Evolutionary conservation across 2,113 vertebrate species (phyloP).

Genomic region (Brachypteracias leptosomus): DNA sequence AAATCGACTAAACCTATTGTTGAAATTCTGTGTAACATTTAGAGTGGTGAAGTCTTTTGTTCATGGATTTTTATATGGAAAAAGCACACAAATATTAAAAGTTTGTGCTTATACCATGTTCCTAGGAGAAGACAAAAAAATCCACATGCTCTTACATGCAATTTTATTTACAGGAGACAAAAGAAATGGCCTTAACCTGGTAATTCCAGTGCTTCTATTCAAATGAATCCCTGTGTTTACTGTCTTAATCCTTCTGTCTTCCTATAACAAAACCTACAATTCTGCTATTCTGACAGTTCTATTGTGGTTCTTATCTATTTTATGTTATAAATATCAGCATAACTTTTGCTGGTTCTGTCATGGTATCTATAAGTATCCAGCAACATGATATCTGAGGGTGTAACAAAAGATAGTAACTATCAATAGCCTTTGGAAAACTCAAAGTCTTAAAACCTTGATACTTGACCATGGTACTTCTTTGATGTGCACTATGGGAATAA

Average conservation of each 20-base stretch:
- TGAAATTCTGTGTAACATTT: constrained; percentile 48
- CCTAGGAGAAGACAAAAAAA: not conserved
- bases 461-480: not conserved
- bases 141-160: not conserved
- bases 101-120: not conserved
- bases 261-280: not conserved
- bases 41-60: constrained; percentile 23
- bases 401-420: not conserved
- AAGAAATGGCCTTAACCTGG: not conserved
- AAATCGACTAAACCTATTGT: constrained; percentile 37
- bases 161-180: constrained; percentile 15
- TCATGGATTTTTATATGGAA: constrained; percentile 19
- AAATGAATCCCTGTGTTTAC: not conserved
- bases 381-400: not conserved
- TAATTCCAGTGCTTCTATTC: not conserved
- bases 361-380: not conserved
- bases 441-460: not conserved
- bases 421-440: not conserved
- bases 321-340: not conserved
- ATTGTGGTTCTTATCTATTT: not conserved
- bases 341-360: not conserved
- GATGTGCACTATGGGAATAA: not conserved
- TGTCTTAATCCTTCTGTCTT: not conserved
- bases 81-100: constrained; percentile 28
- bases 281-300: not conserved